Evolutionary conservation across 1,140 invertebrate species (phyloP), one percentile per base, ranked within the genome.

Genomic region (Portunus trituberculatus): DNA sequence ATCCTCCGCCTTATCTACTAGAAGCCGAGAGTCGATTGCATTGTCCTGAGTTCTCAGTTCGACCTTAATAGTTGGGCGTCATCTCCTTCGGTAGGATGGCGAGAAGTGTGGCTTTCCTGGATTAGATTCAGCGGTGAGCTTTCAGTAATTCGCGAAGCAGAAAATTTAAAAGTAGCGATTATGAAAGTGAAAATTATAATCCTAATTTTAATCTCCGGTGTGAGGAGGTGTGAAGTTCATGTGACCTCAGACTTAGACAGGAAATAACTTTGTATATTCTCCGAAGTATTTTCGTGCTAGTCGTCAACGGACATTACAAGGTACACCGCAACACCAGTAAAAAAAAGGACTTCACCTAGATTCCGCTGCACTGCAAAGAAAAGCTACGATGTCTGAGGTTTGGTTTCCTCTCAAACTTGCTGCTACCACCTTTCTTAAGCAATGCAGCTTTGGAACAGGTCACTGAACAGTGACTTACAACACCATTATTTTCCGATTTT

Each of bases 21-120:
- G 46, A 28, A 32, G 46, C 84, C 28, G 46, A 87, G 28, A 28
- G 84, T 20, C 46, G 92, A 87, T 46, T 93, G 83, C 92, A 86
- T 45, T 93, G 32, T 84, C 82, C 39, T 29, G n/a, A 20, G 25
- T 25, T 52, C 8, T 20, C 28, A 59, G 39, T 16, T 52, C 87
- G 84, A 82, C 92, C 92, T 86, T 86, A 39, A 84, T 93, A 59
- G 84, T 82, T 12, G 12, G 12, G 92, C 14, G n/a, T 45, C 25
- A 82, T 45, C 82, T 29, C 14, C 45, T 86, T 87, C n/a, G 29
- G 45, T 93, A 46, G 92, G n/a, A 25, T 46, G 29, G 46, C 31
- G 32, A 46, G 67, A 86, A 86, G 76, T 93, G 82, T n/a, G 82
- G 83, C 92, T 93, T 93, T 93, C 45, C 83, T 46, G 83, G 92